These are phyloP conservation scores for Trichogramma pretiosum DNA, from an alignment of 1,140 invertebrate genomes.

Conservation along the genomic window DNA sequence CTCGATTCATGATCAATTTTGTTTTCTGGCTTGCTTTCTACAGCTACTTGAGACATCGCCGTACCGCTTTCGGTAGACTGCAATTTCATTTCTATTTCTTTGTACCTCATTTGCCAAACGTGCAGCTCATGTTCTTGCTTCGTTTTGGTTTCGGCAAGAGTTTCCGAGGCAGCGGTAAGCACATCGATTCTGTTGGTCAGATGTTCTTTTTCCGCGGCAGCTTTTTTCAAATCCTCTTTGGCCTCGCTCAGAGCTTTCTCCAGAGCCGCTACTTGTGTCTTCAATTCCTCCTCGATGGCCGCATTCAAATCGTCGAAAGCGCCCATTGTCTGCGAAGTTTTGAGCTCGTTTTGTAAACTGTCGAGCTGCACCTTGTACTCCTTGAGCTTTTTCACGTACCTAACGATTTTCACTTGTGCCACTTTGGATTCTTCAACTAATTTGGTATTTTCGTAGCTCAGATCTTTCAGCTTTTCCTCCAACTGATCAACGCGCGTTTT, in stretches of 20 bases:
- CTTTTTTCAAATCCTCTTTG: constrained; percentile 48
- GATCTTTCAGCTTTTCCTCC: constrained; percentile 43
- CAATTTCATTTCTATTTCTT: constrained; percentile 56
- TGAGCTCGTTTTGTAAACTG: constrained; percentile 49
- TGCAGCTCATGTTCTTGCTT: constrained; percentile 60
- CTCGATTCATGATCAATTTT: constrained; percentile 45
- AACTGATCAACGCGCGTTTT: constrained; percentile 9
- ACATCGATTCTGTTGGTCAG: constrained; percentile 64
- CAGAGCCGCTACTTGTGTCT: constrained; percentile 54
- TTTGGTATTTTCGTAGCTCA: constrained; percentile 44
- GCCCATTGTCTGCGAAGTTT: constrained; percentile 43
- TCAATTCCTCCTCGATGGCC: constrained; percentile 67
- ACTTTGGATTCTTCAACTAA: constrained; percentile 51
- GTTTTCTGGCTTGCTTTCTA: constrained; percentile 27
- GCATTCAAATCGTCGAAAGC: constrained; percentile 59
- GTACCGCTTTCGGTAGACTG: constrained; percentile 21
- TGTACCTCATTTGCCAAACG: constrained; percentile 59
- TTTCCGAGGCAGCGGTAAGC: constrained; percentile 66
- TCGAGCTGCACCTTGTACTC: constrained; percentile 61
- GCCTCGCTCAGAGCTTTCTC: constrained; percentile 57
- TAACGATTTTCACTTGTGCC: constrained; percentile 55
- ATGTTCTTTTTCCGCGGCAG: constrained; percentile 56
- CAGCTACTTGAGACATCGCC: constrained; percentile 3
- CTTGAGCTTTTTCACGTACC: constrained; percentile 66
- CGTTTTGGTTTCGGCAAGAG: constrained; percentile 69